A percentile compares a stretch with the other conserved stretches of the same genome.
phyloP scores from a whole-genome alignment of 2,888 invertebrate species.

The Drosophila longiperda region DNA sequence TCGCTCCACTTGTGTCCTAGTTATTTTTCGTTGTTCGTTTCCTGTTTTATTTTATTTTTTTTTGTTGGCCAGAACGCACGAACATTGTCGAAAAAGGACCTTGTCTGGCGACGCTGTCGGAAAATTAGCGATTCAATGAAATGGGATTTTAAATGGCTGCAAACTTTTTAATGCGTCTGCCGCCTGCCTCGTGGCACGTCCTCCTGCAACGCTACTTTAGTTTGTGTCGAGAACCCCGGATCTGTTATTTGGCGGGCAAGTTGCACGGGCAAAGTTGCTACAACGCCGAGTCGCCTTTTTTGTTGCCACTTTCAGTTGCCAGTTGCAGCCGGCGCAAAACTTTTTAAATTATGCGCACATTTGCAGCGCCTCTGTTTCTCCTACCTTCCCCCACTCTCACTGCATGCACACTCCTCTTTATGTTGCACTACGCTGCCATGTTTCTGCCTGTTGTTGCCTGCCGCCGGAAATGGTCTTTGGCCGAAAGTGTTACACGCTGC shows the following conservation, averaged over 20 bases:
- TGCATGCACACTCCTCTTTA: neutral
- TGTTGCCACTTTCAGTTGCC: slow-evolving; percentile 73
- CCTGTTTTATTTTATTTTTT: slow-evolving; percentile 25
- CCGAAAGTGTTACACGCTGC: slow-evolving; percentile 76
- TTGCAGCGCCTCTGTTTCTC: slow-evolving; percentile 58
- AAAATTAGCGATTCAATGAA: slow-evolving; percentile 83
- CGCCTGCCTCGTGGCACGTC: slow-evolving; percentile 21
- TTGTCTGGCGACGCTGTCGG: slow-evolving; percentile 62
- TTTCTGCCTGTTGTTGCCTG: slow-evolving; percentile 49
- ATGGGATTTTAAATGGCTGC: slow-evolving; percentile 82
- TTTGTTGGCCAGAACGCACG: slow-evolving; percentile 32
- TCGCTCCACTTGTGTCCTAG: neutral
- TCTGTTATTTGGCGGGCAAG: neutral
- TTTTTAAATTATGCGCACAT: slow-evolving; percentile 80
- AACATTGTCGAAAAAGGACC: slow-evolving; percentile 38
- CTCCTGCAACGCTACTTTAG: slow-evolving; percentile 51
- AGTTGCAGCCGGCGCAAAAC: slow-evolving; percentile 73
- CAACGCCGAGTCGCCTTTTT: slow-evolving; percentile 59
- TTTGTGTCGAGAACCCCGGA: slow-evolving; percentile 48
- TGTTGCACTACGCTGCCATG: slow-evolving; percentile 22
- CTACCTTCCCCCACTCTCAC: neutral
- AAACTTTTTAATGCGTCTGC: slow-evolving; percentile 80
- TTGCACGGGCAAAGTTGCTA: slow-evolving; percentile 55
- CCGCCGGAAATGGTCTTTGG: slow-evolving; percentile 78
- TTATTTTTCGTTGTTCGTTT: slow-evolving; percentile 23